A percentile compares a stretch with the other conserved stretches of the same genome.
phyloP scores from a whole-genome alignment of 1,140 invertebrate species.

The Drosophila sturtevanti region DNA sequence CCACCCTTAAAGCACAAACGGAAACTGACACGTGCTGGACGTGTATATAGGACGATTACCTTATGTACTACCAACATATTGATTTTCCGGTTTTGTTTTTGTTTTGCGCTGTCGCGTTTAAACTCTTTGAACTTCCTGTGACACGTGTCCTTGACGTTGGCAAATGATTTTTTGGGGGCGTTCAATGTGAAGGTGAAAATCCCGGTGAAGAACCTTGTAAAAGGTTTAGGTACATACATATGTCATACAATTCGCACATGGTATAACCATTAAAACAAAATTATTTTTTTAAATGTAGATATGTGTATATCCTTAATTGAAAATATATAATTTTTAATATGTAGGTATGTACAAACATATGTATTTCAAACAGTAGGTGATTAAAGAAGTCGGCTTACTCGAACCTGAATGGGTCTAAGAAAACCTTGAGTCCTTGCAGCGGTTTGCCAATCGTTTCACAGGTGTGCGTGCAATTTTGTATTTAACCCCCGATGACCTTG shows the following conservation, averaged over 20 bases:
- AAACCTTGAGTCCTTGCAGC: conserved; percentile 22
- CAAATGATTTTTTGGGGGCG: conserved; percentile 40
- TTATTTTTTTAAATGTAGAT: no score
- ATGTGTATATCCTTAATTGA: no score
- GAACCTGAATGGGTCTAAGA: neutral
- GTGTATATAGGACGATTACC: conserved; percentile 36
- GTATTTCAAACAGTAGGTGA: neutral
- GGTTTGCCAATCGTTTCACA: neutral
- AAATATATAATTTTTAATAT: no score
- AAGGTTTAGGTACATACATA: no score
- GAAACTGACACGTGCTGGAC: conserved; percentile 63
- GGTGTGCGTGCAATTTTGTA: conserved; percentile 65
- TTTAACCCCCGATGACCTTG: conserved; percentile 62
- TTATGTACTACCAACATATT: conserved; percentile 60
- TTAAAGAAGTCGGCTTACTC: neutral
- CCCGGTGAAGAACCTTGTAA: conserved; percentile 50
- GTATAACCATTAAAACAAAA: no score
- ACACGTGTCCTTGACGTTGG: conserved; percentile 61
- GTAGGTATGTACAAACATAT: no score
- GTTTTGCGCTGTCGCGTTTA: conserved; percentile 35
- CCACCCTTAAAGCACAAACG: neutral
- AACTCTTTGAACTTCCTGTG: conserved; percentile 77
- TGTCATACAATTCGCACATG: no score
- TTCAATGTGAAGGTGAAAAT: conserved; percentile 69
- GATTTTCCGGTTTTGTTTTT: conserved; percentile 53